Percentiles rank a stretch among this genome's conserved stretches.
These are phyloP conservation scores for Manacus vitellinus DNA, from an alignment of 2,113 vertebrate species.

Conservation along the genomic window DNA sequence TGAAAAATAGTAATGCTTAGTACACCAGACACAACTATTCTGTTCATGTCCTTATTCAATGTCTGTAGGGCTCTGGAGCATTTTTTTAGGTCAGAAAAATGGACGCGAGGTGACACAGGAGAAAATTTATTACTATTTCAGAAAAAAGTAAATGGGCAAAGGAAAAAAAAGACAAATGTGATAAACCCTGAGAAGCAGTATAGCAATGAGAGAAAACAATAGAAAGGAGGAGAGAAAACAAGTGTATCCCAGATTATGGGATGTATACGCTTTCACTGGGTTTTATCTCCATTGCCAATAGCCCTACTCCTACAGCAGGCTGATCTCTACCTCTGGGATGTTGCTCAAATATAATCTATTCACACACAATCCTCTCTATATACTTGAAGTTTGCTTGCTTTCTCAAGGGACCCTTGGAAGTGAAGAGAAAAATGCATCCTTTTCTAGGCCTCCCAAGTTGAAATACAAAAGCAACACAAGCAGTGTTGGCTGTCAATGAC, in stretches of 20 bases:
- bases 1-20: not conserved
- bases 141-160: not conserved
- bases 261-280: not conserved
- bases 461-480: not conserved
- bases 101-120: rapidly evolving
- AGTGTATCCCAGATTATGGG: not conserved
- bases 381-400: not conserved
- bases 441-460: not conserved
- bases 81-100: not conserved
- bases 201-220: not conserved
- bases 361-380: not conserved
- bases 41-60: not conserved
- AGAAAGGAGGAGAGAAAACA: not conserved
- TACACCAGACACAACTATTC: not conserved
- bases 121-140: not conserved
- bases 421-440: not conserved
- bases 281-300: not conserved
- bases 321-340: not conserved
- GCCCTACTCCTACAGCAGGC: not conserved
- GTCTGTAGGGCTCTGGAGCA: not conserved
- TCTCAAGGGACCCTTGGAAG: not conserved
- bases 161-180: not conserved
- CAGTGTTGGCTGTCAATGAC: not conserved
- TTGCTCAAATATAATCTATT: not conserved
- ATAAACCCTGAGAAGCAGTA: not conserved